Percentiles rank a stretch among this genome's conserved stretches.
Conservation (phyloP, 2,888 invertebrate species). For the Mimas tiliae region DNA sequence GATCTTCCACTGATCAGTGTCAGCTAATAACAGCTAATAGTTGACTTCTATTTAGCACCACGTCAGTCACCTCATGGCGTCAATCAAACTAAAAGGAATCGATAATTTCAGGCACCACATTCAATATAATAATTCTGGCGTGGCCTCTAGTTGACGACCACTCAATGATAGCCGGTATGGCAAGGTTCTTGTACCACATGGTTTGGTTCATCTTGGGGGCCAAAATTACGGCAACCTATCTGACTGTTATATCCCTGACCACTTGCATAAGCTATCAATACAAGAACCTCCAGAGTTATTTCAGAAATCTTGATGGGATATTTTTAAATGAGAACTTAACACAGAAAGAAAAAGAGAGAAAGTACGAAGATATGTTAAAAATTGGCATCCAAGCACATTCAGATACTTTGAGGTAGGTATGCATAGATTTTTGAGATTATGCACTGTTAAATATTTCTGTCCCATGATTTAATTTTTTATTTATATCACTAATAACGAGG, state of each 20-base stretch:
- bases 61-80: too few species aligned
- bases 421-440: conserved; percentile 15
- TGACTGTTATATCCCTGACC: conserved; percentile 47
- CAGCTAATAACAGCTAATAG: too few species aligned
- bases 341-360: conserved; percentile 46
- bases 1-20: too few species aligned
- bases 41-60: too few species aligned
- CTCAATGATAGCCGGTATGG: conserved; percentile 39
- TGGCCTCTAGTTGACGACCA: conserved; percentile 57
- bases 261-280: conserved; percentile 49
- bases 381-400: conserved; percentile 58
- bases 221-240: conserved; percentile 42
- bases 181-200: conserved; percentile 45
- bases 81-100: too few species aligned
- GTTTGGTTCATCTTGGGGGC: conserved; percentile 53
- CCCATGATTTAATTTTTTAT: too few species aligned
- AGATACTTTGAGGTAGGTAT: conserved; percentile 60
- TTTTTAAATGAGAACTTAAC: conserved; percentile 37
- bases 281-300: conserved; percentile 46
- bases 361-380: conserved; percentile 51
- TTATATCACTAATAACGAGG: neutral
- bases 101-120: conserved; percentile 41
- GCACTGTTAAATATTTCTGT: too few species aligned
- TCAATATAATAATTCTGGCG: conserved; percentile 53
- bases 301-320: conserved; percentile 36